Conservation (phyloP, 2,888 invertebrate species). For the Netelia fuscicornis region DNA sequence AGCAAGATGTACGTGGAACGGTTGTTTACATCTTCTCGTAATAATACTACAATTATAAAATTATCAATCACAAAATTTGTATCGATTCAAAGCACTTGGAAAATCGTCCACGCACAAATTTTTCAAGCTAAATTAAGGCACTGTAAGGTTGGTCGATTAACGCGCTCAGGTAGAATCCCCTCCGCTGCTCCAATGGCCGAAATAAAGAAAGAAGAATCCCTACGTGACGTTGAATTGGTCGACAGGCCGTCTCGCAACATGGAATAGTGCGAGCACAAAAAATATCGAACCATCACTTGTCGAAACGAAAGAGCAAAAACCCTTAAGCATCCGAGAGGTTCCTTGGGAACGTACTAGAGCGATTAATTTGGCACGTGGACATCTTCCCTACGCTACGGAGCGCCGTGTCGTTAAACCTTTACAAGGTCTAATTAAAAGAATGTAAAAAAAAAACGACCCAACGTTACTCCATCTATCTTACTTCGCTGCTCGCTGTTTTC, state of each 20-base stretch:
- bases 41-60: not conserved
- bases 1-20: not conserved
- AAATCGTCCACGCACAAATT: not conserved
- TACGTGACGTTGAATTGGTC: not conserved
- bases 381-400: not conserved
- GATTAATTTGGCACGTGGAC: slow-evolving; percentile 33
- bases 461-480: not conserved
- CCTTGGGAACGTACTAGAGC: not conserved
- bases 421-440: not conserved
- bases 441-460: not conserved
- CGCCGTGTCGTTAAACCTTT: not conserved
- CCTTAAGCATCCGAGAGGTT: not conserved
- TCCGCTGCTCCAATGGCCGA: no score
- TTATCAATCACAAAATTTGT: not conserved
- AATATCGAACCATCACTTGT: not conserved
- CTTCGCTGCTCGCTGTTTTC: slow-evolving; percentile 9
- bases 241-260: not conserved
- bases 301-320: not conserved
- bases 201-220: not conserved
- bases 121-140: not conserved
- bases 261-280: not conserved
- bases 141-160: not conserved
- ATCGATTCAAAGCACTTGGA: not conserved
- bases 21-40: not conserved
- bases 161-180: not conserved